These are phyloP conservation scores for Pseudocheirus occidentalis DNA, from an alignment of 2,797 vertebrate species.

Conservation along the genomic window DNA sequence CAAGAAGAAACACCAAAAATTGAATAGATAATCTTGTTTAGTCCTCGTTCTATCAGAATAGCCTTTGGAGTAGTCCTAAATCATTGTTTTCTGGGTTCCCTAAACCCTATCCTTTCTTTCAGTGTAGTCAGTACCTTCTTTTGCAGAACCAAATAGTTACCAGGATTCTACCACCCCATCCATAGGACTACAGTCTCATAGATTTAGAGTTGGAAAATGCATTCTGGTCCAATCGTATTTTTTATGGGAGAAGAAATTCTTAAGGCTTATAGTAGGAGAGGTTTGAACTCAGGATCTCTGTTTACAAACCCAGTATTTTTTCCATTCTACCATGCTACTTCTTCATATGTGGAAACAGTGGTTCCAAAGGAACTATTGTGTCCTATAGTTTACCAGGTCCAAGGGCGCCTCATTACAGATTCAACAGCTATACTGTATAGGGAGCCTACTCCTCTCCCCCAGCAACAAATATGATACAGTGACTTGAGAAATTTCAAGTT, in stretches of 20 bases:
- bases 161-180: not conserved
- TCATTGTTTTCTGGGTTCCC: not conserved
- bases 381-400: not conserved
- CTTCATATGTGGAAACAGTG: not conserved
- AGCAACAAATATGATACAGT: not conserved
- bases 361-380: not conserved
- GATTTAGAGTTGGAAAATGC: not conserved
- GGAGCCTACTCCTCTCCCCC: not conserved
- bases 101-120: not conserved
- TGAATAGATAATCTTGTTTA: not conserved
- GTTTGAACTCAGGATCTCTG: not conserved
- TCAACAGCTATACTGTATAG: rapidly evolving
- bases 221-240: not conserved
- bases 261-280: not conserved
- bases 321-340: not conserved
- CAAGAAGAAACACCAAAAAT: not conserved
- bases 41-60: not conserved
- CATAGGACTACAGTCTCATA: not conserved
- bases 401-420: rapidly evolving
- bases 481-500: not conserved
- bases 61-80: not conserved
- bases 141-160: not conserved
- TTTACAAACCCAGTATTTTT: not conserved
- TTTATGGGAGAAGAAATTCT: not conserved
- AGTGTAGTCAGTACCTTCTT: not conserved